Evolutionary conservation across 53 echinoderm and acorn worm genomes (phyloP), one percentile per base, ranked within the genome.

Genomic region (Actinopyga echinites): DNA sequence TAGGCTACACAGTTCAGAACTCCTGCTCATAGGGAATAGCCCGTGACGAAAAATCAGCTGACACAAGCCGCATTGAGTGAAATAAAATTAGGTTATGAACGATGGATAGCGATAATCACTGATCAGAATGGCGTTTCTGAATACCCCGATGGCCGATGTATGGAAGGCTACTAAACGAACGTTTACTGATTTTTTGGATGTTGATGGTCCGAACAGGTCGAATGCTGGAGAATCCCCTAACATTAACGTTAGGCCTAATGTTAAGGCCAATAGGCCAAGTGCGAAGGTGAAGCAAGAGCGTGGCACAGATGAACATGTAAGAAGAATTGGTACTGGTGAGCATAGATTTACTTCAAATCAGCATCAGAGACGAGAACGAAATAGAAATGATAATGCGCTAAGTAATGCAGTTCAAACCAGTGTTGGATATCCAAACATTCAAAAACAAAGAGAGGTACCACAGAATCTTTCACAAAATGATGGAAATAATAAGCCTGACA

Each of bases 101-200:
- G 30, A 77, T 55, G 31, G 54, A 56, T 8, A 53, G 10, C 20
- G 24, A 21, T 53, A 53, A 30, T 15, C 54, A 26, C 4, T 4
- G 30, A 55, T 54, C 24, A 84, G 28, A 29, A 95, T 95, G 95
- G 93, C 93, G 24, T 91, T 95, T 56, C 78, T 93, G 40, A 95
- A 90, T 54, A 89, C 66, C 38, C 95, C 95, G 20, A 82, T 95
- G 85, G 80, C 91, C 28, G 93, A 95, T 63, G 82, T 91, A 52
- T 95, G 95, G 95, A 95, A 89, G 74, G 89, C 87, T 33, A 95
- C 95, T 19, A 95, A 93, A 40, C 63, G 85, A 65, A 91, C 91
- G 30, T 88, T 95, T 43, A 67, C 93, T 2, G 95, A 93, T 49
- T 86, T 91, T 32, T 84, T 93, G 81, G 95, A 95, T 57, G 73